These are phyloP conservation scores for Anodontia alba DNA, from an alignment of 2,888 invertebrate genomes.

Conservation along the genomic window DNA sequence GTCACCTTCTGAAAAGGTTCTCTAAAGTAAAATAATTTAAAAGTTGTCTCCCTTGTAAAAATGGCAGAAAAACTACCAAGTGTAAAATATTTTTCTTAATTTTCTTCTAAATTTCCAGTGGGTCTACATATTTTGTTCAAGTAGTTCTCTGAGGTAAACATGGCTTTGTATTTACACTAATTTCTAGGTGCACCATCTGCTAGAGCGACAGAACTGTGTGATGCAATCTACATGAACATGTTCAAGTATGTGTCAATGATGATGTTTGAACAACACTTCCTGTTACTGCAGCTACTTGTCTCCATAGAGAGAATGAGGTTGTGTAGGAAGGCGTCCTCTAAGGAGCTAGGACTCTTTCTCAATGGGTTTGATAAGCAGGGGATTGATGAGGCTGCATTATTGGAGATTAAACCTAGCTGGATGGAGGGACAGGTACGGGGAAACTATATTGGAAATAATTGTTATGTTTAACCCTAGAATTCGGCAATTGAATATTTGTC, in stretches of 20 bases:
- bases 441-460: too few relatives aligned
- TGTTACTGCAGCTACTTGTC: constrained; percentile 78
- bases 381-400: constrained; percentile 70
- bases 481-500: too few relatives aligned
- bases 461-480: too few relatives aligned
- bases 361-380: constrained; percentile 81
- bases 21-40: too few relatives aligned
- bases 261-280: constrained; percentile 82
- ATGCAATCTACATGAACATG: constrained; percentile 77
- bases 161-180: too few relatives aligned
- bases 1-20: too few relatives aligned
- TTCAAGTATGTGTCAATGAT: constrained; percentile 78
- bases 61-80: too few relatives aligned
- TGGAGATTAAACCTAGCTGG: constrained; percentile 81
- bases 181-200: constrained; percentile 79
- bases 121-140: too few relatives aligned
- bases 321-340: constrained; percentile 74
- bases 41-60: too few relatives aligned
- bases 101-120: too few relatives aligned
- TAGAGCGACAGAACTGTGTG: constrained; percentile 81
- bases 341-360: constrained; percentile 82
- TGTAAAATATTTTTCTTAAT: too few relatives aligned
- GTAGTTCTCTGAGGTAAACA: too few relatives aligned
- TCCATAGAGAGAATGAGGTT: constrained; percentile 80
- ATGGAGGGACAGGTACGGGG: constrained; percentile 73